These are phyloP conservation scores for Globia sparganii DNA, from an alignment of 2,888 invertebrate genomes.

Conservation along the genomic window DNA sequence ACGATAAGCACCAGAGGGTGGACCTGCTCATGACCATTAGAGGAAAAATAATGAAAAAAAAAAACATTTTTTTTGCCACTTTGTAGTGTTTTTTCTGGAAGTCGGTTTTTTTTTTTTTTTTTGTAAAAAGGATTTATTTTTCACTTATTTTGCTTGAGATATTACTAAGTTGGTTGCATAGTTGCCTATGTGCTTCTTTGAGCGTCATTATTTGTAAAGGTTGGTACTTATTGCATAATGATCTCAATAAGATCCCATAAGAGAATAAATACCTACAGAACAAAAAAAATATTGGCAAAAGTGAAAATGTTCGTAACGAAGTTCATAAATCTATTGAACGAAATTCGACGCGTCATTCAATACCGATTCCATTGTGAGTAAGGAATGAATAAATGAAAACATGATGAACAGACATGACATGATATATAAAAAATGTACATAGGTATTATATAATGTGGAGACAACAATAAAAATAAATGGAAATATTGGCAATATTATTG, in stretches of 20 bases:
- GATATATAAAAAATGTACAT: neutral
- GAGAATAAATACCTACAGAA: slow-evolving; percentile 13
- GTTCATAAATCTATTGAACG: slow-evolving; percentile 2
- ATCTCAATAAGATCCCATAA: neutral
- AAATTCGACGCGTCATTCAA: slow-evolving; percentile 25
- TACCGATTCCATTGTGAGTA: slow-evolving; percentile 29
- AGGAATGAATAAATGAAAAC: slow-evolving; percentile 15
- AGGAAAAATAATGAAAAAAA: too few relatives aligned
- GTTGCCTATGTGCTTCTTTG: neutral
- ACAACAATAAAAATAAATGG: neutral
- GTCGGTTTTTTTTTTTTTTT: too few relatives aligned
- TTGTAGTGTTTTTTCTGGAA: too few relatives aligned
- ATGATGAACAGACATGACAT: neutral
- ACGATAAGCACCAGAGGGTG: too few relatives aligned
- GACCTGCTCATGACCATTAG: too few relatives aligned
- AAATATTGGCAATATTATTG: neutral
- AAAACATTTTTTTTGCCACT: too few relatives aligned
- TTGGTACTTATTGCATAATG: too few relatives aligned
- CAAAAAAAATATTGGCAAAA: neutral
- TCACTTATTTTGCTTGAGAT: too few relatives aligned
- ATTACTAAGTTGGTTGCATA: neutral
- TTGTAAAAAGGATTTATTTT: too few relatives aligned
- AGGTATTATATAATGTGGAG: neutral
- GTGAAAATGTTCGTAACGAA: slow-evolving; percentile 6
- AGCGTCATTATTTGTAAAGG: neutral